phyloP scores from a whole-genome alignment of 2,888 invertebrate species.

The Mesoligia furuncula region DNA sequence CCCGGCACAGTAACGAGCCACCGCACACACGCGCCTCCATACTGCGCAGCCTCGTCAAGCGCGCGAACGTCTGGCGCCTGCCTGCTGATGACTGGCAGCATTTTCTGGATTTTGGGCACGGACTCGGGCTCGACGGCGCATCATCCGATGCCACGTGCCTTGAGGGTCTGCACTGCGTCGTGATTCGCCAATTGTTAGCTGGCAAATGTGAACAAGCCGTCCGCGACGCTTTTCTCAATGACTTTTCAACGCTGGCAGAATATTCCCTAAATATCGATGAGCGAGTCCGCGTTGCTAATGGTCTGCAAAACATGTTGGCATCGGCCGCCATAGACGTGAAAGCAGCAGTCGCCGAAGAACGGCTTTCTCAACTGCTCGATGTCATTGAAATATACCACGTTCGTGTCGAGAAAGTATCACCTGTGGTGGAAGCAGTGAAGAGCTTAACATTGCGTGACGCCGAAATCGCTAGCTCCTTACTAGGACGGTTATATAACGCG shows the following conservation, averaged over 20 bases:
- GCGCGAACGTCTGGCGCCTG: conserved; percentile 79
- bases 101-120: conserved; percentile 74
- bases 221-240: conserved; percentile 68
- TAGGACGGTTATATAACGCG: conserved; percentile 70
- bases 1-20: conserved; percentile 77
- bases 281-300: conserved; percentile 61
- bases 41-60: conserved; percentile 80
- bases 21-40: conserved; percentile 77
- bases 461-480: conserved; percentile 56
- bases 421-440: conserved; percentile 65
- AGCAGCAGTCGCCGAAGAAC: conserved; percentile 37
- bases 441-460: conserved; percentile 65
- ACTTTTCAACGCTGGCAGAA: conserved; percentile 74
- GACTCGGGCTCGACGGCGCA: conserved; percentile 79
- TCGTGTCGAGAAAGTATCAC: conserved; percentile 62
- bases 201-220: conserved; percentile 61
- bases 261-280: conserved; percentile 74
- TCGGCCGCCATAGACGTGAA: conserved; percentile 56
- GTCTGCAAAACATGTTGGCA: conserved; percentile 67
- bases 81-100: conserved; percentile 73
- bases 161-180: conserved; percentile 80
- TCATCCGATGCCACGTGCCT: conserved; percentile 70
- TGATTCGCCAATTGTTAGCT: conserved; percentile 74
- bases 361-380: conserved; percentile 69
- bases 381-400: conserved; percentile 70